phyloP scores from a whole-genome alignment of 2,888 invertebrate species.

The Orchestes rusci region DNA sequence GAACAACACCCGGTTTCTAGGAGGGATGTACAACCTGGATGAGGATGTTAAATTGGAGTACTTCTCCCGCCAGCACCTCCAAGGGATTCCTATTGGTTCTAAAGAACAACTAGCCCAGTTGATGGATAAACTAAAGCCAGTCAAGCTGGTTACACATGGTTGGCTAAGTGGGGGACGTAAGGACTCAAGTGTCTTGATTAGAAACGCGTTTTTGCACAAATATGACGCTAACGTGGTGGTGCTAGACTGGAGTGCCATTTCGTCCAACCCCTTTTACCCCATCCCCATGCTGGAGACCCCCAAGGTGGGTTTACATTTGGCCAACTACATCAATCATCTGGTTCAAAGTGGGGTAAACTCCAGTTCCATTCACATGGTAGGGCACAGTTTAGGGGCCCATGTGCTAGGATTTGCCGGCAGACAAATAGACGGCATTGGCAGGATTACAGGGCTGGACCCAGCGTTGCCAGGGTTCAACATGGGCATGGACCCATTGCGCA shows the following conservation, averaged over 20 bases:
- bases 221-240: slow-evolving; percentile 47
- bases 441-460: slow-evolving; percentile 58
- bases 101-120: slow-evolving; percentile 19
- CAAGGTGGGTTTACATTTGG: slow-evolving; percentile 48
- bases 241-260: slow-evolving; percentile 29
- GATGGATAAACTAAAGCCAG: slow-evolving; percentile 43
- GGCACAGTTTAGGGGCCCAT: slow-evolving; percentile 56
- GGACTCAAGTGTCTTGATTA: slow-evolving; percentile 44
- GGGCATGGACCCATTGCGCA: slow-evolving; percentile 44
- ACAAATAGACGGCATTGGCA: slow-evolving; percentile 39
- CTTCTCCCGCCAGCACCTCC: slow-evolving; percentile 34
- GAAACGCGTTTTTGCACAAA: slow-evolving; percentile 41
- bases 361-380: slow-evolving; percentile 54
- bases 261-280: slow-evolving; percentile 34
- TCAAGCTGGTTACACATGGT: slow-evolving; percentile 49
- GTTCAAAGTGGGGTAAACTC: slow-evolving; percentile 37
- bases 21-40: slow-evolving; percentile 22
- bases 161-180: slow-evolving; percentile 46
- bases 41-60: slow-evolving; percentile 47
- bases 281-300: slow-evolving; percentile 40
- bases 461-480: slow-evolving; percentile 57
- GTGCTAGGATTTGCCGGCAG: slow-evolving; percentile 44
- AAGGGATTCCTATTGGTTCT: slow-evolving; percentile 17
- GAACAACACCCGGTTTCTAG: slow-evolving; percentile 28
- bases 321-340: slow-evolving; percentile 44